Percentiles rank a stretch among this genome's conserved stretches.
Conservation (phyloP, 2,888 invertebrate genomes). For the Epicampocera succincta region DNA sequence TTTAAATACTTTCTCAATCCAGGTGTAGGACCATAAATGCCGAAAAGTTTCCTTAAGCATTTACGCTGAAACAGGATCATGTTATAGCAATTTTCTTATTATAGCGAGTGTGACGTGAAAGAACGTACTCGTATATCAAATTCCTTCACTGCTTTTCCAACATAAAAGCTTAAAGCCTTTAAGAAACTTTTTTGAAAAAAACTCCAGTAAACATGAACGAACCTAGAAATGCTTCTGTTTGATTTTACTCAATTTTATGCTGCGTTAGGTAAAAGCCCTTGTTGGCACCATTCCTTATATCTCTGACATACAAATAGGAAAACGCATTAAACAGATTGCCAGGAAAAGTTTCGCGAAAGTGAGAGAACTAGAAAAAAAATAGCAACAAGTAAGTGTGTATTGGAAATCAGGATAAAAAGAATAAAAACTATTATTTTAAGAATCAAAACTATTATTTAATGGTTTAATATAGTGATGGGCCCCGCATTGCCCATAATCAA, state of each 20-base stretch:
- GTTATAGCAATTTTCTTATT: too few relatives aligned
- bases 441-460: too few relatives aligned
- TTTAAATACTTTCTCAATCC: too few relatives aligned
- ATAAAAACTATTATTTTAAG: not conserved
- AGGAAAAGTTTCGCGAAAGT: conserved; percentile 39
- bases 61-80: too few relatives aligned
- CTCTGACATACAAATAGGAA: conserved; percentile 13
- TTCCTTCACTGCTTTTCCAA: too few relatives aligned
- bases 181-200: not conserved
- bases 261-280: not conserved
- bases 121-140: too few relatives aligned
- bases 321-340: conserved; percentile 37
- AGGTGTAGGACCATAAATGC: too few relatives aligned
- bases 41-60: too few relatives aligned
- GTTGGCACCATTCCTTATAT: not conserved
- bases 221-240: not conserved
- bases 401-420: not conserved
- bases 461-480: too few relatives aligned
- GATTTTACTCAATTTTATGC: not conserved
- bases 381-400: conserved; percentile 3
- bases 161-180: too few relatives aligned
- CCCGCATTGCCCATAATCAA: too few relatives aligned
- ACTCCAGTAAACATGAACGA: not conserved
- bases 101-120: too few relatives aligned
- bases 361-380: not conserved